Base-by-base conservation (phyloP, 2,888 invertebrate genomes). In the Caenorhabditis doughertyi region DNA sequence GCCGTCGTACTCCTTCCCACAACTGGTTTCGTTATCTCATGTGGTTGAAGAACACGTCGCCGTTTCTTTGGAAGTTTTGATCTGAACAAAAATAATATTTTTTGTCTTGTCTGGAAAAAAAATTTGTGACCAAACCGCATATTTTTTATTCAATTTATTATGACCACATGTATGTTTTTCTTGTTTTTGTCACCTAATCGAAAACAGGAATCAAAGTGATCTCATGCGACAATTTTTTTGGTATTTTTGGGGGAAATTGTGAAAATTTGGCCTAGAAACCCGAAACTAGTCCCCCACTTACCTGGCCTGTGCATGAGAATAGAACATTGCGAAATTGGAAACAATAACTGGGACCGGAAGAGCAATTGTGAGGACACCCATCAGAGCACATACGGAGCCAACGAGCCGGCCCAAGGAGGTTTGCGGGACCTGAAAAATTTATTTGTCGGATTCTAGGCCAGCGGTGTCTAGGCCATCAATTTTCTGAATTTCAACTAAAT, bases 51-150 rank as follows among this genome's bases (percentile, higher is more conserved):
- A 5, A 91, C 89, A 77, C 90, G 68, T 62, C 90, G 68, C 27
- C 90, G 76, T 58, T 90, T 91, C 83, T 91, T 91, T 9, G 91
- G 91, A 16, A 91, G 83, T 77, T 91, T 91, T 7, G 90, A 89
- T 71, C 90, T 85, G 67, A 44, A 53, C 32, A 42, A 58, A 56
- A n/a, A 47, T 18, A 47, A 18, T 18, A 49, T 32, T 65, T 16
- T 27, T 35, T 29, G n/a, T 51, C n/a, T n/a, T n/a, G 1, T 29
- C 0, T 13, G 53, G 3, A 2, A 32, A 55, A 55, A 55, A 27
- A 32, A 32, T 32, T 9, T 58, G n/a, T 32, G 21, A 21, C 16
- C 0, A 9, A 8, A 18, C 9, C 35, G 9, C 7, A 7, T 7
- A 35, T 35, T 7, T 9, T 32, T 9, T 18, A 39, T 44, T 27